Evolutionary conservation across 1,140 invertebrate species (phyloP), one percentile per base, ranked within the genome.

Genomic region (Meloidogyne chitwoodi): DNA sequence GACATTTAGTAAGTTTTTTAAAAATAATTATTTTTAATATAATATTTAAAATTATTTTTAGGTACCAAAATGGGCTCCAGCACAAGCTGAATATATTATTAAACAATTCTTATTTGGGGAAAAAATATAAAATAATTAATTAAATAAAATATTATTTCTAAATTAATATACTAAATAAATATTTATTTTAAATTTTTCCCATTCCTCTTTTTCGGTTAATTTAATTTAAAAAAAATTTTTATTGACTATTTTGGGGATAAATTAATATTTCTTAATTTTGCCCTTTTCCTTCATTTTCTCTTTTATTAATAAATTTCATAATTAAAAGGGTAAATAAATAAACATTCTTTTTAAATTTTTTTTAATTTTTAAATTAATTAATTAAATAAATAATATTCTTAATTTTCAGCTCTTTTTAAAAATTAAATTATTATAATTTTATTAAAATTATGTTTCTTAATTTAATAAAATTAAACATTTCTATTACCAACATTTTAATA

Each of bases 51-150:
- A n/a, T n/a, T 56, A n/a, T 56, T 14, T 68, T 70, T 70, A 26
- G 90, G 90, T 90, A 6, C 90, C 90, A 1, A 87, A 88, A 80
- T 90, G 90, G 84, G 87, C 88, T 79, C 89, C 90, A 66, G 80
- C 80, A 16, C 87, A 85, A 77, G 88, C 88, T 24, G 84, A 89
- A 22, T 82, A 88, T 69, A 84, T 87, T 77, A 84, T 89, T 72
- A 80, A 81, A 22, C 84, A 83, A 68, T 89, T 89, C 34, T 56
- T 74, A 48, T n/a, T n/a, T 2, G 48, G 19, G 0, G 19, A n/a
- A n/a, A n/a, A 56, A 56, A 56, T 56, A 56, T 56, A 56, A 19
- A 48, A n/a, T n/a, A 48, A 48, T 48, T 19, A 4, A 48, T 48
- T 48, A 19, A 48, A 19, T 19, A 48, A 19, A 19, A 14, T 14